A percentile compares a stretch with the other conserved stretches of the same genome.
These are phyloP conservation scores for Drosophila bocki DNA, from an alignment of 1,140 invertebrate species.

Conservation along the genomic window DNA sequence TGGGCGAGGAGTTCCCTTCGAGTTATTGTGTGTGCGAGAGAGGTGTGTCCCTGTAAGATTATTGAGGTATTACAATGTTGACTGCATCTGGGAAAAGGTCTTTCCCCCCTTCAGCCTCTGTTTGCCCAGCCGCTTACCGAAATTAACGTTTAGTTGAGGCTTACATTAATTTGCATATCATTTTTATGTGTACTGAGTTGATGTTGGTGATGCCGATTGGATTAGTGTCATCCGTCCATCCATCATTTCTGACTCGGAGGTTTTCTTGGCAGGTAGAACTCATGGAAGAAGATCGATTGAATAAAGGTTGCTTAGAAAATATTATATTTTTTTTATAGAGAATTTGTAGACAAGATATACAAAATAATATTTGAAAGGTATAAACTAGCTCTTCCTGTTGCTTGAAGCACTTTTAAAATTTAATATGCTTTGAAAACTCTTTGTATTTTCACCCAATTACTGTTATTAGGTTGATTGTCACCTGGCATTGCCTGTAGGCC, in stretches of 20 bases:
- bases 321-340: not conserved
- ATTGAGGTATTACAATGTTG: constrained; percentile 73
- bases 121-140: constrained; percentile 71
- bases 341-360: not conserved
- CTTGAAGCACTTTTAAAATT: not conserved
- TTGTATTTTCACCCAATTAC: constrained; percentile 13
- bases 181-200: constrained; percentile 27
- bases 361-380: no score
- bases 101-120: constrained; percentile 31
- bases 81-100: constrained; percentile 49
- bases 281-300: constrained; percentile 52
- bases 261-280: constrained; percentile 38
- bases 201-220: constrained; percentile 49
- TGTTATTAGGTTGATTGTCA: constrained; percentile 49
- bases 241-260: constrained; percentile 47
- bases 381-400: no score
- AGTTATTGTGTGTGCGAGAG: constrained; percentile 31
- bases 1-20: constrained; percentile 29
- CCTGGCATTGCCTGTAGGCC: constrained; percentile 29
- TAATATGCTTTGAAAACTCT: not conserved
- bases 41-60: constrained; percentile 68
- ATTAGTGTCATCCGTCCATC: constrained; percentile 72
- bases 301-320: not conserved
- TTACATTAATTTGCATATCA: constrained; percentile 81
- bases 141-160: constrained; percentile 76